Evolutionary conservation across 2,113 vertebrate species (phyloP).

Genomic region (Hemicordylus capensis): DNA sequence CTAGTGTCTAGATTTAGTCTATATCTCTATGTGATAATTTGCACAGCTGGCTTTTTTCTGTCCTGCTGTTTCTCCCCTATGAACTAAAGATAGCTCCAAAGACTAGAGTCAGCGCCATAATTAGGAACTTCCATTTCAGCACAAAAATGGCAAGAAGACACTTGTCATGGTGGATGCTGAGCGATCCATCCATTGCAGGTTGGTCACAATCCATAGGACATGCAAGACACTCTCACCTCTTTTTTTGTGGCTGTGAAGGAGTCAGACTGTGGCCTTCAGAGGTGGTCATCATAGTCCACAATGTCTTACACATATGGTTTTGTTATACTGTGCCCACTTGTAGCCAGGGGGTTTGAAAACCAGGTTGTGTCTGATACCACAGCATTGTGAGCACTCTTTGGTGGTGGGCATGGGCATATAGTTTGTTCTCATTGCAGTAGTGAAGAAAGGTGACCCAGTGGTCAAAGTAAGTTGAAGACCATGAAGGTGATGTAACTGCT

Average conservation of each 20-base stretch:
- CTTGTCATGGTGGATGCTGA: not conserved
- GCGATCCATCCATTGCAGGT: too few relatives aligned
- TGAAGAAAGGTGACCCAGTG: too few relatives aligned
- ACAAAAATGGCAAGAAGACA: not conserved
- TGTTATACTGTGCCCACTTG: too few relatives aligned
- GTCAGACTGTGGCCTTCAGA: not conserved
- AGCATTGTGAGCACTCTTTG: too few relatives aligned
- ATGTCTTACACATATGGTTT: too few relatives aligned
- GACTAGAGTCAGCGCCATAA: not conserved
- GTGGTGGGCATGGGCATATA: too few relatives aligned
- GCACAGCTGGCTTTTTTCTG: not conserved
- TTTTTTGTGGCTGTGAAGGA: not conserved
- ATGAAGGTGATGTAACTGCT: too few relatives aligned
- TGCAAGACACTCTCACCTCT: not conserved
- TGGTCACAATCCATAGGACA: not conserved
- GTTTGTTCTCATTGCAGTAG: too few relatives aligned
- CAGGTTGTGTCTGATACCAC: too few relatives aligned
- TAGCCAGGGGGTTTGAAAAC: too few relatives aligned
- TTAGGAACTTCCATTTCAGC: not conserved
- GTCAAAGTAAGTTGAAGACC: too few relatives aligned
- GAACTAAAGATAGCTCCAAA: not conserved
- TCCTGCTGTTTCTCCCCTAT: not conserved
- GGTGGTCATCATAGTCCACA: not conserved
- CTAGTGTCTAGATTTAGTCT: not conserved
- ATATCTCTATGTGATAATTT: not conserved